phyloP scores from a whole-genome alignment of 64 coral and sea anemone species.

The Actinia tenebrosa region DNA sequence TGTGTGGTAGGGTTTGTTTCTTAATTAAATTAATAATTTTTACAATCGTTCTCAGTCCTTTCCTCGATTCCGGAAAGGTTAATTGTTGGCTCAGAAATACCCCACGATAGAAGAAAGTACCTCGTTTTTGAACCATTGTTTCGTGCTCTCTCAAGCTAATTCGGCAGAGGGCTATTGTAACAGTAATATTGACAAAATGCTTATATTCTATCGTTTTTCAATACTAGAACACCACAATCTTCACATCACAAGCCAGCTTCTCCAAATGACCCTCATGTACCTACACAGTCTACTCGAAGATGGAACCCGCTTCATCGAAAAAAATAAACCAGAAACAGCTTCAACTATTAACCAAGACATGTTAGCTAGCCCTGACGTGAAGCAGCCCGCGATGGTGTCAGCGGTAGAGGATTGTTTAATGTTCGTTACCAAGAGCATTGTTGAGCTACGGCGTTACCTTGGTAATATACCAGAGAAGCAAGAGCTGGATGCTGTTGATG shows the following conservation, averaged over 20 bases:
- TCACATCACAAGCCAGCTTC: conserved; percentile 73
- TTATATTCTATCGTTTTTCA: neutral
- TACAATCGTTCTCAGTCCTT: too few relatives aligned
- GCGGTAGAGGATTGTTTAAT: conserved; percentile 10
- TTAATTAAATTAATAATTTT: too few relatives aligned
- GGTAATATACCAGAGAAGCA: conserved; percentile 44
- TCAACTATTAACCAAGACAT: neutral
- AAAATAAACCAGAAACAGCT: conserved; percentile 14
- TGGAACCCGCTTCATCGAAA: conserved; percentile 58
- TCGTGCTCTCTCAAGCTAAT: too few relatives aligned
- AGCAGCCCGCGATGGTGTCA: neutral
- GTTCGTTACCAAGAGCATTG: conserved; percentile 39
- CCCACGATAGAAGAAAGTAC: too few relatives aligned
- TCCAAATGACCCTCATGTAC: conserved; percentile 77
- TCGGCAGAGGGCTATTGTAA: too few relatives aligned
- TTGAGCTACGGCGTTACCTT: conserved; percentile 57
- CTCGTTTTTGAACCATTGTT: too few relatives aligned
- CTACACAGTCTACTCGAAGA: conserved; percentile 82
- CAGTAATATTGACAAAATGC: too few relatives aligned
- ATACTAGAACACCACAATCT: conserved; percentile 76
- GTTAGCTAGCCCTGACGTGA: neutral
- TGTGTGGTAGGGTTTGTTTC: too few relatives aligned
- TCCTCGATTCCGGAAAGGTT: too few relatives aligned
- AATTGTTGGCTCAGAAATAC: too few relatives aligned
- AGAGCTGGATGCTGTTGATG: neutral